phyloP scores from a whole-genome alignment of 92 coral and sea anemone genomes.

The Hydrozoanthus gracilis region DNA sequence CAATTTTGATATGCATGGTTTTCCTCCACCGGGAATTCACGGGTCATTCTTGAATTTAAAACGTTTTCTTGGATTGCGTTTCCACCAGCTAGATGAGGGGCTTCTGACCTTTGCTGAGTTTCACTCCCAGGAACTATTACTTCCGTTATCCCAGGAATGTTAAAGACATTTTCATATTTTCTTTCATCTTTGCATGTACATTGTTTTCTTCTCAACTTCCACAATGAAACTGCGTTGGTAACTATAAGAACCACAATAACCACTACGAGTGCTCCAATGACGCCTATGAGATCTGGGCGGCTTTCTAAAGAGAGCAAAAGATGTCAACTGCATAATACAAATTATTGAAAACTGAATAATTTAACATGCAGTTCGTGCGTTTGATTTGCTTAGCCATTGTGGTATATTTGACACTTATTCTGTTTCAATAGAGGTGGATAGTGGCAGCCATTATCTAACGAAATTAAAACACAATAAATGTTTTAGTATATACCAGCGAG shows the following conservation, averaged over 20 bases:
- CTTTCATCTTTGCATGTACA: not conserved
- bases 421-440: too few species aligned
- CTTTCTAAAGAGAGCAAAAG: not conserved
- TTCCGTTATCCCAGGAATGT: not conserved
- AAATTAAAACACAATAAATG: too few species aligned
- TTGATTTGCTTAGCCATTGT: too few species aligned
- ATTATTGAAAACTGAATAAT: too few species aligned
- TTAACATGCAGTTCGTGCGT: too few species aligned
- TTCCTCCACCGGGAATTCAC: not conserved
- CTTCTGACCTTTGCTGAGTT: not conserved
- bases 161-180: not conserved
- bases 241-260: not conserved
- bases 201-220: not conserved
- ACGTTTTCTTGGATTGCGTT: not conserved
- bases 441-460: too few species aligned
- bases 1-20: not conserved
- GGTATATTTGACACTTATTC: too few species aligned
- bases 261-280: not conserved
- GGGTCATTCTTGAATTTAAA: not conserved
- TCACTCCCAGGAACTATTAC: not conserved
- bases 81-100: not conserved
- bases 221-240: constrained; percentile 5
- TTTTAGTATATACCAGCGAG: too few species aligned
- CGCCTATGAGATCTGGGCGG: not conserved
- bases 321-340: not conserved